Conservation (phyloP, 1,140 invertebrate species). For the Drosophila subpulchrella region DNA sequence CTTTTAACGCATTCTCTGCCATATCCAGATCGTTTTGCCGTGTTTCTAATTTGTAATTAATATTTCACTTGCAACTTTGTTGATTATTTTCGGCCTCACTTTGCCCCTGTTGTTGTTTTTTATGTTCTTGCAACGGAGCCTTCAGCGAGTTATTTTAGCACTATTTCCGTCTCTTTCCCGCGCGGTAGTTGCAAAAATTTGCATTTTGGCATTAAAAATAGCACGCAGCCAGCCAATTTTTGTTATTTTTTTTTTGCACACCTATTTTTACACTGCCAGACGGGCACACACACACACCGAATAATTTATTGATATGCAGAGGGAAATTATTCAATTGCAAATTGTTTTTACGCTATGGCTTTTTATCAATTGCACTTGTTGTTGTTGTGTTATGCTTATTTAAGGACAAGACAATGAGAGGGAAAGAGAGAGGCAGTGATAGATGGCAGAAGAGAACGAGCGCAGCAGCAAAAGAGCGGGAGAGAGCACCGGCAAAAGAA, state of each 20-base stretch:
- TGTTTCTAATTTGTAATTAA: slow-evolving; percentile 31
- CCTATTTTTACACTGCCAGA: slow-evolving; percentile 62
- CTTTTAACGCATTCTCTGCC: slow-evolving; percentile 17
- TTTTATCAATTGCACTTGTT: slow-evolving; percentile 48
- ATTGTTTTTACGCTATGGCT: slow-evolving; percentile 22
- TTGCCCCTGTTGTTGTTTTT: slow-evolving; percentile 19
- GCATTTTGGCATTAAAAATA: slow-evolving; percentile 64
- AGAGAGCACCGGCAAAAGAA: slow-evolving; percentile 57
- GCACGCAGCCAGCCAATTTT: slow-evolving; percentile 56
- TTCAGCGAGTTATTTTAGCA: slow-evolving; percentile 52
- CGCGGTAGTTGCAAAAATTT: slow-evolving; percentile 41
- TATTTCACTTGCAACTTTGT: slow-evolving; percentile 34
- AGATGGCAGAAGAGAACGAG: slow-evolving; percentile 8
- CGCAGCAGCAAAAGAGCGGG: slow-evolving; percentile 10
- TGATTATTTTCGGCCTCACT: slow-evolving; percentile 31
- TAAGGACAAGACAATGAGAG: slow-evolving; percentile 45
- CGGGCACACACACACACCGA: slow-evolving; percentile 20
- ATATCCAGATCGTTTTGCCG: slow-evolving; percentile 16
- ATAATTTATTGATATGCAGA: slow-evolving; percentile 38
- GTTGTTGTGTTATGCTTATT: slow-evolving; percentile 49
- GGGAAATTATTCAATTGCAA: slow-evolving; percentile 39
- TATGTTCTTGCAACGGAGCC: slow-evolving; percentile 30
- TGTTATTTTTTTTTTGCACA: slow-evolving; percentile 6
- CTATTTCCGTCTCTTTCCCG: slow-evolving; percentile 9
- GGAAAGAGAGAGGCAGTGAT: slow-evolving; percentile 6